Percentiles rank a stretch among this genome's conserved stretches.
phyloP scores from a whole-genome alignment of 2,888 invertebrate species.

The Drosophila demipolita region DNA sequence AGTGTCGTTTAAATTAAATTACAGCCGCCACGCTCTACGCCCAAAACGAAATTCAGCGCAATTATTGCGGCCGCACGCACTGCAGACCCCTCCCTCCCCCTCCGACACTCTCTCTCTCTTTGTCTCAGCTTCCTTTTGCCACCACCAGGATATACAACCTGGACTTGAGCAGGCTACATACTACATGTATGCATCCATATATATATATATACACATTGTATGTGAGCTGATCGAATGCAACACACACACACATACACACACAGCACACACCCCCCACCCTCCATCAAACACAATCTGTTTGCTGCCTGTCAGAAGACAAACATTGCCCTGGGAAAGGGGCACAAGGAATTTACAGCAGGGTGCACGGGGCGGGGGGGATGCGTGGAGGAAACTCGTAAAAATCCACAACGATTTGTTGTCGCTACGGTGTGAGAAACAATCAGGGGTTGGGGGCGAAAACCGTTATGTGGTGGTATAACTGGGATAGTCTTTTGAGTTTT shows the following conservation, averaged over 20 bases:
- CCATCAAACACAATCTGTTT: conserved; percentile 68
- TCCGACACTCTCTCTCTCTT: not conserved
- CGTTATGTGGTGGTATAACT: conserved; percentile 64
- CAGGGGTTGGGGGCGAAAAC: conserved; percentile 12
- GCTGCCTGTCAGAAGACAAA: conserved; percentile 77
- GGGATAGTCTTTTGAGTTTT: conserved; percentile 48
- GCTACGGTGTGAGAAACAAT: conserved; percentile 33
- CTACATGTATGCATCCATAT: not conserved
- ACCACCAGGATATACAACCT: conserved; percentile 31
- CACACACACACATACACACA: not conserved
- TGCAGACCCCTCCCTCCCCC: conserved; percentile 15
- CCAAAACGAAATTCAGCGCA: conserved; percentile 44
- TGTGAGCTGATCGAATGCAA: conserved; percentile 50
- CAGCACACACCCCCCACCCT: conserved; percentile 25
- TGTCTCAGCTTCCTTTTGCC: conserved; percentile 14
- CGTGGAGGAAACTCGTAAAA: conserved; percentile 71
- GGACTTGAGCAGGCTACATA: conserved; percentile 14
- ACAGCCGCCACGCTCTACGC: conserved; percentile 67
- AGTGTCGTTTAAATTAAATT: conserved; percentile 80
- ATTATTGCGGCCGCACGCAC: conserved; percentile 70
- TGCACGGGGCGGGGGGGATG: not conserved
- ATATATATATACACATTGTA: not conserved
- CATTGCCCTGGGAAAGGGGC: conserved; percentile 34
- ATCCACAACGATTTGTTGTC: conserved; percentile 77
- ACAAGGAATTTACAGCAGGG: conserved; percentile 13